Evolutionary conservation across 2,797 vertebrate species (phyloP), one percentile per base, ranked within the genome.

Genomic region (Clamator glandarius): DNA sequence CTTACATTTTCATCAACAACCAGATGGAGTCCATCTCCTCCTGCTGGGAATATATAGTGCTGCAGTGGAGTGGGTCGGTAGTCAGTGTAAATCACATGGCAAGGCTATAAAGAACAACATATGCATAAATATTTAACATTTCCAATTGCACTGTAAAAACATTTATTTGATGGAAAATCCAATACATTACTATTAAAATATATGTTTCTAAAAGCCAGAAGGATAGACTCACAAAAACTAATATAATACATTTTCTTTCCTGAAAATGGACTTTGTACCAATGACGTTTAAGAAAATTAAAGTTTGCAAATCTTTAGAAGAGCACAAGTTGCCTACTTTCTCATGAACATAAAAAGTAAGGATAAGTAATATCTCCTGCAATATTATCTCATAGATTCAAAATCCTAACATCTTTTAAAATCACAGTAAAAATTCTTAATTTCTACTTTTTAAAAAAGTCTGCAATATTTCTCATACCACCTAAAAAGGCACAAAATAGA

Each of bases 1-100:
- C 98, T 98, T 97, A 99, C 99, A 20, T 99, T 99, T 98, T 99
- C 99, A 97, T 99, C 99, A 78, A 99, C 99, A 26, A 99, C 99
- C 29, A 99, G 97, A 92, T 99, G 99, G 84, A 99, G 98, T 95
- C 99, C 99, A 86, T 99, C 99, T 70, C 99, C 99, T 63, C 99
- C 99, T 97, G 99, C 98, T 98, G 99, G 99, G 93, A 99, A 99
- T 91, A 99, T 98, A 96, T 99, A 99, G 97, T 99, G 99, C 36
- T 99, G 99, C 97, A 99, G 97, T 0, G 99, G 99, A 95, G 99
- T 99, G 20, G 99, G 99, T 15, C 99, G 98, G 94, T 99, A 99
- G 83, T 99, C 99, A 12, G 99, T 99, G 95, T 99, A 99, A 91
- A 99, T 98, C 33, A 99, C 99, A 66, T 99, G 99, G 94, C 99